Base-by-base conservation (phyloP, 2,113 vertebrate species). In the Carassius gibelio region DNA sequence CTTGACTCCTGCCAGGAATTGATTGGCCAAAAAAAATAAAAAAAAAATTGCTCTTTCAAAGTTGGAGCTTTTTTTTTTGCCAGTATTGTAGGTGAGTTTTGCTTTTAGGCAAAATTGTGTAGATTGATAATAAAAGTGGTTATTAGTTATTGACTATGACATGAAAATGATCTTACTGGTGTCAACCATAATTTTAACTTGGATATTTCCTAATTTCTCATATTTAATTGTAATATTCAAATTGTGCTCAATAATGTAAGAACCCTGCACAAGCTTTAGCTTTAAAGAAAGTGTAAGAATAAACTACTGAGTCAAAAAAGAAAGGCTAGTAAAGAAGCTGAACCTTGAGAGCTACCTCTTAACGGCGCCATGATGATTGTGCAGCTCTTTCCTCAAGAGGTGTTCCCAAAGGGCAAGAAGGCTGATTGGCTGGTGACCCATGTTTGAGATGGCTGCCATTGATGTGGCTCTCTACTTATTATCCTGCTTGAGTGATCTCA, bases 401-500 rank as follows among this genome's bases (percentile, higher is more conserved):
- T 72, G 42, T 71, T 69, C 48, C 62, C 30, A 69, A 14, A 59
- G n/a, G 23, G 23, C 21, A 38, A 36, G 52, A 38, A 77, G n/a
- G 30, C 75, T 36, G 52, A 77, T 77, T 36, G 50, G 52, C 75
- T 59, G 75, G 50, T 23, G 21, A 75, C 34, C 61, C 15, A 48
- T 78, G 50, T 74, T 36, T 52, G 34, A 69, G 36, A 69, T 45
- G 80, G 11, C 14, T 26, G 38, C 57, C 55, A 61, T 19, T 75
- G 30, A 77, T 77, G 75, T 42, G 23, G 82, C n/a, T 66, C 42
- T 48, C 34, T 75, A 55, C 48, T 57, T 57, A 30, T 55, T 36
- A 77, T 23, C 59, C 52, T 75, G 78, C 68, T 45, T 66, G 52
- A 66, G 23, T 45, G 55, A 77, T 76, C 62, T 61, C 48, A 77